These are phyloP conservation scores for Oligia strigilis DNA, from an alignment of 2,888 invertebrate genomes.

Conservation along the genomic window DNA sequence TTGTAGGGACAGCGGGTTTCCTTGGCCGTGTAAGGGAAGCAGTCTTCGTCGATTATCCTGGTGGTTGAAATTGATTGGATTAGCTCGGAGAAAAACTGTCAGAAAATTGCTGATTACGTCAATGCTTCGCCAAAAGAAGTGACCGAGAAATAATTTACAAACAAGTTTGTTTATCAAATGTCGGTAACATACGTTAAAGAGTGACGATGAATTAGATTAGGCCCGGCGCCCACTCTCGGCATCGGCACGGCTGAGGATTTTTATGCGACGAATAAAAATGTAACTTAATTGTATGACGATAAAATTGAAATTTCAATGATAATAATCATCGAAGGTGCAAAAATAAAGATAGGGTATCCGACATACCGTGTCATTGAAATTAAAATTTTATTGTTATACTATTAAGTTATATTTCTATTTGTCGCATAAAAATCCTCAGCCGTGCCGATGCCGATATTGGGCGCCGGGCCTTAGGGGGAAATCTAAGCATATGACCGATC, in stretches of 20 bases:
- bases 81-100: neutral
- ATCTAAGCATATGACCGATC: neutral
- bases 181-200: neutral
- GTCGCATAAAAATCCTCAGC: too few species aligned
- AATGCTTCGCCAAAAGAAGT: neutral
- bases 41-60: conserved; percentile 96
- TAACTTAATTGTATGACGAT: too few species aligned
- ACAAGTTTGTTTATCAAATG: neutral
- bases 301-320: too few species aligned
- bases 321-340: too few species aligned
- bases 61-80: neutral
- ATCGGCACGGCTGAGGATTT: too few species aligned
- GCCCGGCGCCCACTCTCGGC: too few species aligned
- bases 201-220: neutral
- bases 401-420: too few species aligned
- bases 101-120: neutral
- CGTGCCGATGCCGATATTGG: too few species aligned
- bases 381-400: too few species aligned
- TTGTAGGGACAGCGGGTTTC: conserved; percentile 92
- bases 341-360: too few species aligned
- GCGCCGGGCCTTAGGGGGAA: neutral
- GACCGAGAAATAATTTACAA: neutral
- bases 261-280: too few species aligned
- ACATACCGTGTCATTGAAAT: too few species aligned
- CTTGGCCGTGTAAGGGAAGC: conserved; percentile 94